Evolutionary conservation across 2,888 invertebrate species (phyloP), one percentile per base, ranked within the genome.

Genomic region (Agonopterix heracliana): DNA sequence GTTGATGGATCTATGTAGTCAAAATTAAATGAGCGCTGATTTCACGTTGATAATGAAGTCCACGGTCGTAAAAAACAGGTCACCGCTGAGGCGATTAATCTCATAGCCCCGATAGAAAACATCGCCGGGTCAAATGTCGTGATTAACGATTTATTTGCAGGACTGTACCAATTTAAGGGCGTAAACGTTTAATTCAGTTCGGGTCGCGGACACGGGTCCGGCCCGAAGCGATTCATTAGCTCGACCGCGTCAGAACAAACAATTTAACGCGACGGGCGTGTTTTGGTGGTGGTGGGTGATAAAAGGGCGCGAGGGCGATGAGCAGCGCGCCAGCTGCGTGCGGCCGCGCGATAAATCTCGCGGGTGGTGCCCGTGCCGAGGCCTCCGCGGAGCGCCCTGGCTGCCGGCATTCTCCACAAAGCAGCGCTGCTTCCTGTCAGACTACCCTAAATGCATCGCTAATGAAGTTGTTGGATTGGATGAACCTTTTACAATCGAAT

Each of bases 201-300:
- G 70, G 76, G 71, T 69, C 68, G 73, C 69, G 76, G 78, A 81
- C 81, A 78, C 69, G 84, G 86, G 83, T 83, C 76, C 67, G 73
- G 77, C 82, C 76, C 65, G 75, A 68, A 80, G 84, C 85, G 79
- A 86, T 88, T 88, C 87, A 88, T 88, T 88, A 87, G 81, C 70
- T 74, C 73, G 73, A 72, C 74, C 83, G 85, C 80, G 81, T 83
- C 78, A 82, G 81, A 80, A 78, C 84, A 88, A 87, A 88, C 88
- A 87, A 88, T 87, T 88, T 88, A 87, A 85, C 85, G 68, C 78
- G 74, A 74, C 79, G 80, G 82, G 71, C 81, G 71, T 81, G 82
- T 86, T 86, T 81, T 81, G 84, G 75, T 73, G 76, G 71, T 81
- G 84, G 75, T 73, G 76, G 71, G 81, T 76, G 82, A 84, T 83